Percentiles rank a stretch among this genome's conserved stretches.
phyloP scores from a whole-genome alignment of 2,797 vertebrate genomes.

The Valencia hispanica region DNA sequence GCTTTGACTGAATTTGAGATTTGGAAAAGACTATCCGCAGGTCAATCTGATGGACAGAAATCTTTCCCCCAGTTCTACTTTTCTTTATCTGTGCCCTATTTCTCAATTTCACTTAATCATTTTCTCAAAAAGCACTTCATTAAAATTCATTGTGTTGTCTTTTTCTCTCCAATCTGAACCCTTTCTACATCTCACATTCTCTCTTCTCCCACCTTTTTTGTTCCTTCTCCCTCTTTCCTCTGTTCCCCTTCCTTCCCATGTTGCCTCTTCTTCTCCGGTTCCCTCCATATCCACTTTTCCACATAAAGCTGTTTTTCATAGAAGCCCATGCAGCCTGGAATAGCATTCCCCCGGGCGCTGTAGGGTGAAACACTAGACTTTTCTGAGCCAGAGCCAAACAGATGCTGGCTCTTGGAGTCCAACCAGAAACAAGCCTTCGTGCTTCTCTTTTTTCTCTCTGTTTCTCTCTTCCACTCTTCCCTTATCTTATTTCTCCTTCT shows the following conservation, averaged over 20 bases:
- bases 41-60: conserved; percentile 41
- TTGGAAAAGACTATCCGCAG: conserved; percentile 44
- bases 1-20: conserved; percentile 39
- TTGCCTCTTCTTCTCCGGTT: conserved; percentile 72
- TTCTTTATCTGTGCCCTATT: conserved; percentile 26
- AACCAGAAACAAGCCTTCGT: conserved; percentile 83
- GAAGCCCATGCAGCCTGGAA: conserved; percentile 83
- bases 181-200: conserved; percentile 31
- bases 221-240: conserved; percentile 48
- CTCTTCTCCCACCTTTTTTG: conserved; percentile 24
- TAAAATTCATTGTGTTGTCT: conserved; percentile 37
- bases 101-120: conserved; percentile 14
- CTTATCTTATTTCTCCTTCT: conserved; percentile 44
- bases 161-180: conserved; percentile 18
- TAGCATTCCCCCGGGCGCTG: conserved; percentile 83
- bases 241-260: conserved; percentile 72
- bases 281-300: conserved; percentile 82
- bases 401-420: conserved; percentile 83
- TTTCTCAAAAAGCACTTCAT: conserved; percentile 20
- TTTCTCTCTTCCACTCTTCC: conserved; percentile 52
- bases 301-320: conserved; percentile 89
- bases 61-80: conserved; percentile 12
- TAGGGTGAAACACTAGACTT: conserved; percentile 85
- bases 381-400: conserved; percentile 83
- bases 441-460: conserved; percentile 66